phyloP scores from a whole-genome alignment of 2,113 vertebrate species.

The Gorsachius goisagi region DNA sequence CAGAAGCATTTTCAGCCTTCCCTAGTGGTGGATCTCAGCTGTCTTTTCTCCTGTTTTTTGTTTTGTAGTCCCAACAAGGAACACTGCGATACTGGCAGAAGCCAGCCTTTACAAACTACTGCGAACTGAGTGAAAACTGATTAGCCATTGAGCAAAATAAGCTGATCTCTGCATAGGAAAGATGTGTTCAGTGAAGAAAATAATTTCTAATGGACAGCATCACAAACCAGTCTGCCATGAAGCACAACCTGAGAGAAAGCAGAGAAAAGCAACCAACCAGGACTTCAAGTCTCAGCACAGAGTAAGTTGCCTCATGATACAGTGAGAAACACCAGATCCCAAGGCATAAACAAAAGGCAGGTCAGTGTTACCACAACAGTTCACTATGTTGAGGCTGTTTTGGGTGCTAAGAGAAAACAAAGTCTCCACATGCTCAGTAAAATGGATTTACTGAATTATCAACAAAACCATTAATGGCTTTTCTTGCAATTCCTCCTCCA shows the following conservation, averaged over 20 bases:
- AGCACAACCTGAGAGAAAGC: background rate
- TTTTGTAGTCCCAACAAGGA: background rate
- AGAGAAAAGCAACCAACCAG: background rate
- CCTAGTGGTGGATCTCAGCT: background rate
- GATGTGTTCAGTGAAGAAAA: background rate
- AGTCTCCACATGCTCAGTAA: background rate
- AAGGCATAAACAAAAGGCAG: background rate
- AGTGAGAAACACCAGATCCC: conserved; percentile 41
- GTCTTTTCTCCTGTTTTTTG: background rate
- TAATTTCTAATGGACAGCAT: background rate
- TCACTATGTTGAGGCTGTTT: background rate
- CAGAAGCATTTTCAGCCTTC: background rate
- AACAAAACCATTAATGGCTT: background rate
- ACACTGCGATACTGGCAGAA: background rate
- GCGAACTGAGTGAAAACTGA: background rate
- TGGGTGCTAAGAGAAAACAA: background rate
- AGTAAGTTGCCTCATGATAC: background rate
- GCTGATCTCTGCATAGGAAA: background rate
- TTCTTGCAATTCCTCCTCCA: background rate
- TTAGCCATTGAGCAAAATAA: background rate
- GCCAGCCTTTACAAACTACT: background rate
- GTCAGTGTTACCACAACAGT: conserved; percentile 27
- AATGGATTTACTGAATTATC: background rate
- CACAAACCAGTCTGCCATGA: background rate
- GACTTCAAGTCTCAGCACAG: background rate